Conservation (phyloP, 64 coral and sea anemone species). For the Catalaphyllia jardinei region DNA sequence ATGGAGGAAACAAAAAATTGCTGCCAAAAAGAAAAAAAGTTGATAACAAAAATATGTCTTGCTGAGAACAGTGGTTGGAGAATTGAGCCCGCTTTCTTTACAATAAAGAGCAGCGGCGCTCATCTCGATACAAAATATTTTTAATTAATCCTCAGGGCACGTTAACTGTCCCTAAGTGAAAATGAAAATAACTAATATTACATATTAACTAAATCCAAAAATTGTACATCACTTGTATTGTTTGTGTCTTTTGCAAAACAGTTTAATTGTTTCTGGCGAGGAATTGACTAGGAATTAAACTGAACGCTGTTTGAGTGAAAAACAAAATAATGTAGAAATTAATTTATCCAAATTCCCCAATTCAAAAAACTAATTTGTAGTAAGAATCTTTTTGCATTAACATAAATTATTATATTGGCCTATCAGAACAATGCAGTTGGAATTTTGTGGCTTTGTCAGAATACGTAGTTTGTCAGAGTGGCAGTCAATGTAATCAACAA, state of each 20-base stretch:
- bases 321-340: background rate
- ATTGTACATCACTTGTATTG: background rate
- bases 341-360: background rate
- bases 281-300: background rate
- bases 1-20: background rate
- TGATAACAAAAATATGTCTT: background rate
- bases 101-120: background rate
- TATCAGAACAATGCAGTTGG: background rate
- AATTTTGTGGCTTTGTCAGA: background rate
- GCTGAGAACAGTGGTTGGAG: background rate
- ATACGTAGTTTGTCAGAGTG: background rate
- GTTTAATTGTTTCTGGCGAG: background rate
- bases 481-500: background rate
- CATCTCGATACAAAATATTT: background rate
- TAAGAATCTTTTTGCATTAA: background rate
- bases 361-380: slow-evolving; percentile 4
- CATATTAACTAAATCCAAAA: background rate
- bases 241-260: background rate
- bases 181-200: background rate
- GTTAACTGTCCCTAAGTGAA: background rate
- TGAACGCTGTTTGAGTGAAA: too few relatives aligned
- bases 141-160: background rate
- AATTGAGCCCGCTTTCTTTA: background rate
- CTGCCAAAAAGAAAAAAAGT: background rate
- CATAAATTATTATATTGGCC: slow-evolving; percentile 14